Base-by-base conservation (phyloP, 2,113 vertebrate genomes). In the Glaucidium brasilianum region DNA sequence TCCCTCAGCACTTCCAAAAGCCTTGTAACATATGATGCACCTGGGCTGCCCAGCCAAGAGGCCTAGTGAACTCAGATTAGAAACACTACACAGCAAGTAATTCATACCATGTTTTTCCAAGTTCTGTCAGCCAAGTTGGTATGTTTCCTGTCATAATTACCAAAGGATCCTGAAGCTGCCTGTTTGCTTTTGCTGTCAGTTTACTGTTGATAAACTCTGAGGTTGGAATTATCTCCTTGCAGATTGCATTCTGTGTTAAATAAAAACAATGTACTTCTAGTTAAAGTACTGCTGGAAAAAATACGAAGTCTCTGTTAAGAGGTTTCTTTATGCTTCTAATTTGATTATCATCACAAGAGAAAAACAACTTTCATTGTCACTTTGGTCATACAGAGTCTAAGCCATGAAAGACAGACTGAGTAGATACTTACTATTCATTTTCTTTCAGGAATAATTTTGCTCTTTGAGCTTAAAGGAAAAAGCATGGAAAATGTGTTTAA, bases 61-160 rank as follows among this genome's bases (percentile, higher is more conserved):
- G 14, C 13, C 22, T 9, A 43, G 14, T 47, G 17, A 89, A 74
- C 18, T 64, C 15, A 11, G 30, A 22, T 35, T 4, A 64, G 11
- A 67, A 35, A 71, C 8, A 37, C 6, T 3, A 41, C 9, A 35
- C 3, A 10, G 23, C 60, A 88, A 95, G 53, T 50, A 11, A 37
- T 4, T 85, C 95, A 93, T 99, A 99, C 99, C 99, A 99, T 95
- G 99, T 99, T 97, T 99, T 99, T 94, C 99, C 99, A 11, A 99
- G 99, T 92, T 99, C 99, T 16, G 99, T 99, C 85, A 99, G 98
- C 99, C 99, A 99, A 15, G 99, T 98, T 4, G 99, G 99, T 97
- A 99, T 99, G 96, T 99, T 99, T 94, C 99, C 99, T 18, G 99
- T 99, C 99, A 99, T 99, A 97, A 99, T 99, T 84, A 99, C 99